Evolutionary conservation across 2,797 vertebrate species (phyloP).

Genomic region (Botia almorhae): DNA sequence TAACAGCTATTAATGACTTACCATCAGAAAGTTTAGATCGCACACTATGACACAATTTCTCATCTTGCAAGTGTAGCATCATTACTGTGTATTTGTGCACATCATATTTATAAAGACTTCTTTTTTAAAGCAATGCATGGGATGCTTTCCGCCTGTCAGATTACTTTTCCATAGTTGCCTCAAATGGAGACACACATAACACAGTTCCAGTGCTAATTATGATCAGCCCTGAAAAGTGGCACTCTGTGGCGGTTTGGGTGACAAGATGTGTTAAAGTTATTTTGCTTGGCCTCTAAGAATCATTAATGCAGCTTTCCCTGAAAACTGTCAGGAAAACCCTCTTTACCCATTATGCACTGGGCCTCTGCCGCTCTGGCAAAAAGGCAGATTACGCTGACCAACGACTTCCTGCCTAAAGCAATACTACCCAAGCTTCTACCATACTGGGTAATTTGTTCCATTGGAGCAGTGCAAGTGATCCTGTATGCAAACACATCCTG

Average conservation of each 20-base stretch:
- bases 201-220: conserved; percentile 68
- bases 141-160: conserved; percentile 61
- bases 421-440: conserved; percentile 62
- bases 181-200: conserved; percentile 40
- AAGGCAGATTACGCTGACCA: conserved; percentile 71
- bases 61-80: neutral
- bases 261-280: conserved; percentile 65
- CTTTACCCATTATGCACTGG: conserved; percentile 65
- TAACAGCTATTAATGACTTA: neutral
- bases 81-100: neutral
- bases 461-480: conserved; percentile 73
- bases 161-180: conserved; percentile 53
- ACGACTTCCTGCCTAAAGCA: conserved; percentile 66
- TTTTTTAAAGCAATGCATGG: conserved; percentile 65
- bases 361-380: conserved; percentile 67
- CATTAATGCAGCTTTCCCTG: conserved; percentile 62
- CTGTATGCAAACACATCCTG: conserved; percentile 68
- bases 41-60: neutral
- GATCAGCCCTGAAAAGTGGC: conserved; percentile 68
- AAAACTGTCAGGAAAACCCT: conserved; percentile 60
- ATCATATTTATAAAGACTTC: neutral
- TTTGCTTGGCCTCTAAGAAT: conserved; percentile 63
- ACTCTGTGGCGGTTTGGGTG: conserved; percentile 58
- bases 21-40: neutral
- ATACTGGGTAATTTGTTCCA: conserved; percentile 76